Evolutionary conservation across 2,113 vertebrate genomes (phyloP).

Genomic region (Tinamus guttatus): DNA sequence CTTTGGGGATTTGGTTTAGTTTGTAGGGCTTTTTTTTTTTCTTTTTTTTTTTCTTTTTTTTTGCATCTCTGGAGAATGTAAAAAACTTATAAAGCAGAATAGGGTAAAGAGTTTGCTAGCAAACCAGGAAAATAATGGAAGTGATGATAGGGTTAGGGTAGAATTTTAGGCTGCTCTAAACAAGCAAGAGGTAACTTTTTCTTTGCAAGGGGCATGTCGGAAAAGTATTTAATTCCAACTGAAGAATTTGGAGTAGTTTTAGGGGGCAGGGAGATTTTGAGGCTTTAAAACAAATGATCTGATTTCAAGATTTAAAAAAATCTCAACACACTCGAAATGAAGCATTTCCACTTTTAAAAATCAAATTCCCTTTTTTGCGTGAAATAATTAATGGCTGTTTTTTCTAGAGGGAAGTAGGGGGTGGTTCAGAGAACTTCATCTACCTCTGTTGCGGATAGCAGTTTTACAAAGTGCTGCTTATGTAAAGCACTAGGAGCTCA

Average conservation of each 20-base stretch:
- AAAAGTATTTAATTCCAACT: neutral
- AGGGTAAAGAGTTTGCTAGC: neutral
- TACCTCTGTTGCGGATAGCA: neutral
- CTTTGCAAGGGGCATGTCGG: neutral
- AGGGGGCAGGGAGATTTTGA: too few relatives aligned
- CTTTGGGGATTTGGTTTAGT: neutral
- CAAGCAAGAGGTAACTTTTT: neutral
- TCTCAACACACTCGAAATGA: too few relatives aligned
- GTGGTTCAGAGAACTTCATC: neutral
- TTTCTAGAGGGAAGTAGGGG: neutral
- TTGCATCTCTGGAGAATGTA: neutral
- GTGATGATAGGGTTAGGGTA: neutral
- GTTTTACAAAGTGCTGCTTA: slow-evolving; percentile 3
- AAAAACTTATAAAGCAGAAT: neutral
- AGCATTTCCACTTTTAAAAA: too few relatives aligned
- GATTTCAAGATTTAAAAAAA: too few relatives aligned
- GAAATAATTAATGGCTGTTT: neutral
- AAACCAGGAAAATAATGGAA: neutral
- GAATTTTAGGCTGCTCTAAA: neutral
- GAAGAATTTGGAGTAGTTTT: neutral
- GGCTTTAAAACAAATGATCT: too few relatives aligned
- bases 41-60: too few relatives aligned
- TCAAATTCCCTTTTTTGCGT: neutral
- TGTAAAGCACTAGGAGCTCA: neutral
- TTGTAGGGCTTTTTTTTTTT: neutral